Conservation (phyloP, 2,797 vertebrate species). For the Allobates femoralis region DNA sequence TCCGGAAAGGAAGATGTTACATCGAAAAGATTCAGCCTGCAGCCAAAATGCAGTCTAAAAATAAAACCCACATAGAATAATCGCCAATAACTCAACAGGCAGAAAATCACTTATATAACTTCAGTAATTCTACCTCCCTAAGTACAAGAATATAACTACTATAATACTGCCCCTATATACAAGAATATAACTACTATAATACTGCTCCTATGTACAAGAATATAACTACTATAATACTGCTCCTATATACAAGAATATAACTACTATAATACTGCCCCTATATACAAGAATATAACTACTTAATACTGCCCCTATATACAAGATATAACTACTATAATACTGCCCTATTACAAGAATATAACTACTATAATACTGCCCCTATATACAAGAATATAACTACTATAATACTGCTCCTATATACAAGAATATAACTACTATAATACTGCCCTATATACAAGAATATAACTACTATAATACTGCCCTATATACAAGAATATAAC, state of each 20-base stretch:
- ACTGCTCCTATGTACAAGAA: not conserved
- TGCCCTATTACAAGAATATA: not conserved
- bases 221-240: not conserved
- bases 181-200: not conserved
- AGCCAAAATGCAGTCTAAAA: not conserved
- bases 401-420: not conserved
- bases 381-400: not conserved
- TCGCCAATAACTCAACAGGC: not conserved
- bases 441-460: not conserved
- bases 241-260: not conserved
- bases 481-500: not conserved
- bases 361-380: not conserved
- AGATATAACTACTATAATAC: not conserved
- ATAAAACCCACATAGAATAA: too few relatives aligned
- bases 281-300: slow-evolving; percentile 8
- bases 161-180: not conserved
- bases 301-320: slow-evolving; percentile 3
- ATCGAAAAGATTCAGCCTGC: not conserved
- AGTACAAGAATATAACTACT: not conserved
- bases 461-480: slow-evolving; percentile 8
- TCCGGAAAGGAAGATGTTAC: not conserved
- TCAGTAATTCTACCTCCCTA: not conserved
- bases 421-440: slow-evolving; percentile 2
- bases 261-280: slow-evolving; percentile 7
- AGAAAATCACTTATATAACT: not conserved